Percentiles rank a stretch among this genome's conserved stretches.
These are phyloP conservation scores for Agrenia bidenticulata DNA, from an alignment of 2,888 invertebrate species.

Conservation along the genomic window DNA sequence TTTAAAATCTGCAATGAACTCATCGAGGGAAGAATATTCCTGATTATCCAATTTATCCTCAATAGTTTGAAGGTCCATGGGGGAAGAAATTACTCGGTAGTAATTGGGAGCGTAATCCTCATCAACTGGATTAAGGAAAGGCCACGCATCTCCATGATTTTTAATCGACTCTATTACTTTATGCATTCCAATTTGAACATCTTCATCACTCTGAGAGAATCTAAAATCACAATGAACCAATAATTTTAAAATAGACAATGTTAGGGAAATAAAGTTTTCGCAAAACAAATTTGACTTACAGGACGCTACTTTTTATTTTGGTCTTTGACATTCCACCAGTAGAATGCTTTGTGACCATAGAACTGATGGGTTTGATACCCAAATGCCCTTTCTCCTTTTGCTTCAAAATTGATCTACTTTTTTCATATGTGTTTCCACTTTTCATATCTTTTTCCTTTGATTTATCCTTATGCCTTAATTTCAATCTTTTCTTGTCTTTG, in stretches of 20 bases:
- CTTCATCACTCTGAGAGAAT: constrained; percentile 78
- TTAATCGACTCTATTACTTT: constrained; percentile 85
- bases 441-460: constrained; percentile 22
- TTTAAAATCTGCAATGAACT: constrained; percentile 85
- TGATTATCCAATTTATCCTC: constrained; percentile 81
- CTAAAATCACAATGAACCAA: constrained; percentile 28
- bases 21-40: constrained; percentile 73
- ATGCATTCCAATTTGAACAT: constrained; percentile 84
- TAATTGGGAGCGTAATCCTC: constrained; percentile 87
- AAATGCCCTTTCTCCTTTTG: neutral
- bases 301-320: constrained; percentile 52
- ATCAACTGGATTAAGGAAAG: constrained; percentile 88
- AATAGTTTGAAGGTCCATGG: constrained; percentile 87
- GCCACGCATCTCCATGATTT: constrained; percentile 90
- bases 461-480: constrained; percentile 13
- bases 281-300: too few relatives aligned
- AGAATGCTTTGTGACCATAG: constrained; percentile 30
- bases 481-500: constrained; percentile 28
- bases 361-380: constrained; percentile 22
- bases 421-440: neutral
- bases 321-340: constrained; percentile 48
- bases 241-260: too few relatives aligned
- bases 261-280: neutral
- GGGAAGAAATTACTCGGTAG: constrained; percentile 66
- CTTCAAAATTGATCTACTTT: neutral